phyloP scores from a whole-genome alignment of 1,140 invertebrate genomes.

The Drosophila azteca region DNA sequence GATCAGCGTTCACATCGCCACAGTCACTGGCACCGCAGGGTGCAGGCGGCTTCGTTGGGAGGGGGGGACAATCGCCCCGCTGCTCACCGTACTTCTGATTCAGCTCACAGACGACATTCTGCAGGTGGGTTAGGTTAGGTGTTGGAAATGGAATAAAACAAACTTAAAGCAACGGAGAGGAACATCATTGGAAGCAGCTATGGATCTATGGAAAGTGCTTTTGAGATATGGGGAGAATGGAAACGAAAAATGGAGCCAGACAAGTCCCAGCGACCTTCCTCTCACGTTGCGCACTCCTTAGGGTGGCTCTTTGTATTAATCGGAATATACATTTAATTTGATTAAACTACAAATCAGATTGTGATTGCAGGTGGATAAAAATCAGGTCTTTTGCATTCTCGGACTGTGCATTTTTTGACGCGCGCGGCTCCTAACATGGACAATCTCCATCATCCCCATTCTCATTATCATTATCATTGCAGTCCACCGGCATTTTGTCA shows the following conservation, averaged over 20 bases:
- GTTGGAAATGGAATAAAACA: too few species aligned
- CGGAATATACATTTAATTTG: conserved; percentile 9
- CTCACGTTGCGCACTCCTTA: too few species aligned
- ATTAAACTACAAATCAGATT: conserved; percentile 30
- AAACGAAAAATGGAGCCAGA: too few species aligned
- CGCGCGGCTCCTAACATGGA: conserved; percentile 11
- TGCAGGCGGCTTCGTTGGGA: conserved; percentile 12
- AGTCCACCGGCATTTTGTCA: conserved; percentile 47
- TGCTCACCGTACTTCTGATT: conserved; percentile 54
- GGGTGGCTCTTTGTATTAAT: too few species aligned
- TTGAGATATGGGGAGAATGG: too few species aligned
- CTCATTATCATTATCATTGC: conserved; percentile 46
- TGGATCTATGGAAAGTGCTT: too few species aligned
- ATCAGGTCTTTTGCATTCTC: background rate
- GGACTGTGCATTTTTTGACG: background rate
- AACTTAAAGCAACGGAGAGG: too few species aligned
- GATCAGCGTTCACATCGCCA: conserved; percentile 55
- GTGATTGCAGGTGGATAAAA: background rate
- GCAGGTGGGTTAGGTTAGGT: too few species aligned
- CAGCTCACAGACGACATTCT: conserved; percentile 56
- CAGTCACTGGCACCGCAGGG: too few species aligned
- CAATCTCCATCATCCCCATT: conserved; percentile 48
- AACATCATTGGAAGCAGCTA: too few species aligned
- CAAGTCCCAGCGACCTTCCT: too few species aligned
- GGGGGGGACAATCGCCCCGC: conserved; percentile 28